Base-by-base conservation (phyloP, 2,797 vertebrate species). In the Ispidina lecontei region DNA sequence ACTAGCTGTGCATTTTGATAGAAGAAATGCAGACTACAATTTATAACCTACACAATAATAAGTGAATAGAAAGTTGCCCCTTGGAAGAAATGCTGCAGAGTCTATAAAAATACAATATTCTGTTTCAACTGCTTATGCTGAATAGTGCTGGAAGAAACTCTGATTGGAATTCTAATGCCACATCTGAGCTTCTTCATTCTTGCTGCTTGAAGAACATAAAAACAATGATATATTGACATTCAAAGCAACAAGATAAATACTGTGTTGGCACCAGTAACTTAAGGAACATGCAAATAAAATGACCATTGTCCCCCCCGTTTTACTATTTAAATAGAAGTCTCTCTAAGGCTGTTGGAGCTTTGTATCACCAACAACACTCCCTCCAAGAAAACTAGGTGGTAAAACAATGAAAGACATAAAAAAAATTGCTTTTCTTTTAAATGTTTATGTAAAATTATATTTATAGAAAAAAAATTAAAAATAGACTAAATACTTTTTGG, bases 1-100 rank as follows among this genome's bases (percentile, higher is more conserved):
- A 92, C 87, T 95, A 81, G 79, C 93, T 96, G 84, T 96, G 88
- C 92, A 93, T 95, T 97, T 96, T 92, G 94, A 95, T 91, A 94
- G 67, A 87, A 76, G 88, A 86, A 96, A 93, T 71, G 55, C 80
- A 89, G 80, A 71, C 88, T 95, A 65, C 46, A 79, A 89, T 97
- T 95, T 96, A 94, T 95, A 91, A 84, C 80, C 58, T 47, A 83
- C 67, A 75, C 58, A 90, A 78, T 63, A 79, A 56, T 52, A 91
- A 28, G 22, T 25, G 92, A 91, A 62, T 41, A 51, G 39, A 71
- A 70, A 73, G 62, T 76, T 81, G 49, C 15, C 31, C 28, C 20
- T 69, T 54, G 68, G 59, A 88, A 93, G 73, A 74, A 90, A 65
- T 55, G 37, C 6, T 87, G n/a, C 6, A 18, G 56, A 75, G 74